These are phyloP conservation scores for Chironomus tepperi DNA, from an alignment of 1,140 invertebrate species.

Conservation along the genomic window DNA sequence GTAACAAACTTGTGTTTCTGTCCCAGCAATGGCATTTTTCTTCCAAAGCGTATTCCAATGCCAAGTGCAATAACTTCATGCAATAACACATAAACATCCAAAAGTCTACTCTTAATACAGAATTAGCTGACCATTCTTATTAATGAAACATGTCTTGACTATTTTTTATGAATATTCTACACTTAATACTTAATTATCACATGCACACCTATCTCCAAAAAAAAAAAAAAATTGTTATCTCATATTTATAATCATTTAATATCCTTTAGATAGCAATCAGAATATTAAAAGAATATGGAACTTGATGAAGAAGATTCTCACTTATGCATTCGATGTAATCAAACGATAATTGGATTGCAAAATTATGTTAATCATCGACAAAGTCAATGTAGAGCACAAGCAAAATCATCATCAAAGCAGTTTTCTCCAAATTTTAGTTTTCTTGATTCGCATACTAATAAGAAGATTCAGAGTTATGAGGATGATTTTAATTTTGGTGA, in stretches of 20 bases:
- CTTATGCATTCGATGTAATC: conserved; percentile 75
- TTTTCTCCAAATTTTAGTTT: not conserved
- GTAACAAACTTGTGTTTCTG: too few species aligned
- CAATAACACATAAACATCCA: not conserved
- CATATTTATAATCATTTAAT: conserved; percentile 1
- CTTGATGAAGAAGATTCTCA: conserved; percentile 70
- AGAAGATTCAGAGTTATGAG: conserved; percentile 9
- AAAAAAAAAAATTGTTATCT: not conserved
- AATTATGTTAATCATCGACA: conserved; percentile 77
- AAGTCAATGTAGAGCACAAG: conserved; percentile 43
- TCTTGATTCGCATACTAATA: conserved; percentile 8
- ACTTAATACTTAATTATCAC: not conserved
- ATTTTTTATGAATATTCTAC: not conserved
- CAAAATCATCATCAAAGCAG: conserved; percentile 25
- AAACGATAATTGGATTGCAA: conserved; percentile 66
- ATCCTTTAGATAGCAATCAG: not conserved
- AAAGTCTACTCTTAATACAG: not conserved
- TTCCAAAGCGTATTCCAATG: too few species aligned
- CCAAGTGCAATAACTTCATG: too few species aligned
- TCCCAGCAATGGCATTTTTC: too few species aligned
- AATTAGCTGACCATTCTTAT: not conserved
- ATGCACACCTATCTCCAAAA: not conserved
- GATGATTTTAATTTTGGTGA: conserved; percentile 28
- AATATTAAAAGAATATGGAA: conserved; percentile 35
- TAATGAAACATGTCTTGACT: not conserved